Evolutionary conservation across 2,888 invertebrate genomes (phyloP).

Genomic region (Ichneumoninae sp.): DNA sequence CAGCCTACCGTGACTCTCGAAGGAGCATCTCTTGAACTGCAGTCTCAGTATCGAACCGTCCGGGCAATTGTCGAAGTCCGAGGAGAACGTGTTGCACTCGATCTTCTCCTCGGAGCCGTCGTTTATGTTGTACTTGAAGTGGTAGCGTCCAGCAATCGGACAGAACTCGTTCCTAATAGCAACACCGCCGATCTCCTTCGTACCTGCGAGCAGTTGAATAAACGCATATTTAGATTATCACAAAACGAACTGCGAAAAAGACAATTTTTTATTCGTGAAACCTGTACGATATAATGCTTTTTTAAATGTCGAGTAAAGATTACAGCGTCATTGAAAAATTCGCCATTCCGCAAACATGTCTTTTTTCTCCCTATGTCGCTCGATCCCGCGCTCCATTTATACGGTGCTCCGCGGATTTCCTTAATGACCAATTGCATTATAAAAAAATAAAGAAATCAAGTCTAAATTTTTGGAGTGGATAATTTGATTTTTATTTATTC

Average conservation of each 20-base stretch:
- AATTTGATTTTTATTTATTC: constrained; percentile 5
- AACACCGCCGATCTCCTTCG: constrained; percentile 85
- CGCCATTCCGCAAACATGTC: not conserved
- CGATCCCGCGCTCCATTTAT: constrained; percentile 47
- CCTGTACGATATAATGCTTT: not conserved
- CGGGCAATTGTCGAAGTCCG: constrained; percentile 87
- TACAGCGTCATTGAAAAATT: not conserved
- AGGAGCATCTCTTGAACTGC: constrained; percentile 86
- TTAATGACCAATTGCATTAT: constrained; percentile 11
- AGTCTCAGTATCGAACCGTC: constrained; percentile 87
- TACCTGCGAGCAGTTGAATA: constrained; percentile 82
- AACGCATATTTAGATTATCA: constrained; percentile 5
- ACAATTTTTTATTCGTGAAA: not conserved
- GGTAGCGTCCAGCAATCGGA: constrained; percentile 88
- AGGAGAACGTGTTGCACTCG: constrained; percentile 86
- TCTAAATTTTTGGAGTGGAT: constrained; percentile 46
- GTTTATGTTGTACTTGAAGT: constrained; percentile 86
- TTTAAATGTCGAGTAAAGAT: not conserved
- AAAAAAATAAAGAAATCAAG: constrained; percentile 38
- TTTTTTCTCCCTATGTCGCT: not conserved
- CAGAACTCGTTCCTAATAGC: constrained; percentile 87
- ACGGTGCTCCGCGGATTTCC: constrained; percentile 11
- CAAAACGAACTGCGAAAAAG: constrained; percentile 1
- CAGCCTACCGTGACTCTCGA: constrained; percentile 86
- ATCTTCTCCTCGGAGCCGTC: constrained; percentile 84